These are phyloP conservation scores for Teleopsis dalmanni DNA, from an alignment of 1,140 invertebrate species.

Conservation along the genomic window DNA sequence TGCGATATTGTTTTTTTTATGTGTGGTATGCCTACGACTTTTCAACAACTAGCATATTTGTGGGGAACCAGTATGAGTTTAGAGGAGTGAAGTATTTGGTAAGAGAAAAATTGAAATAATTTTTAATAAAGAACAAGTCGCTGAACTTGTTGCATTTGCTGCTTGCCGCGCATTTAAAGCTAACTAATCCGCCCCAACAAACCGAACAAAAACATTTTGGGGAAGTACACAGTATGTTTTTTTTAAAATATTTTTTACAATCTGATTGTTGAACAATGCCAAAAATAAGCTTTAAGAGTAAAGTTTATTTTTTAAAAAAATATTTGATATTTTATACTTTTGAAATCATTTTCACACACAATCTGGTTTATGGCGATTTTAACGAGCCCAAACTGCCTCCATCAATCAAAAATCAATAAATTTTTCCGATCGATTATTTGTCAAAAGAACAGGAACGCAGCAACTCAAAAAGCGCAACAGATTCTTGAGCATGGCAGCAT, in stretches of 20 bases:
- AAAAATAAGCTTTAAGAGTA: background rate
- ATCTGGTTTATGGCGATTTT: background rate
- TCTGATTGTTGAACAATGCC: background rate
- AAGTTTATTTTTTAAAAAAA: background rate
- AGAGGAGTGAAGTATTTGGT: too few species aligned
- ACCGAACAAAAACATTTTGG: background rate
- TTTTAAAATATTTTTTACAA: background rate
- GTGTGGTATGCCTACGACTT: too few species aligned
- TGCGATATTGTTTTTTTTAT: too few species aligned
- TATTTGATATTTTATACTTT: background rate
- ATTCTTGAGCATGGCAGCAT: background rate
- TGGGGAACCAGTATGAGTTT: too few species aligned
- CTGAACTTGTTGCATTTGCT: conserved; percentile 19
- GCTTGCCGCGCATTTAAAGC: conserved; percentile 34
- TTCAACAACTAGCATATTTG: too few species aligned
- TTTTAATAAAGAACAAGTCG: conserved; percentile 1
- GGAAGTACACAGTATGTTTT: background rate
- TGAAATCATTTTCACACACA: background rate
- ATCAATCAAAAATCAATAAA: conserved; percentile 44
- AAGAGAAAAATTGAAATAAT: too few species aligned
- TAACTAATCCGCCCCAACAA: conserved; percentile 35
- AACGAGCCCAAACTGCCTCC: background rate
- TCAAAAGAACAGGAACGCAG: conserved; percentile 33
- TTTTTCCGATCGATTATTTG: conserved; percentile 42
- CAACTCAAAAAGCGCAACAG: conserved; percentile 14